Conservation (phyloP, 92 coral and sea anemone genomes). For the Umimayanthus chanpuru region DNA sequence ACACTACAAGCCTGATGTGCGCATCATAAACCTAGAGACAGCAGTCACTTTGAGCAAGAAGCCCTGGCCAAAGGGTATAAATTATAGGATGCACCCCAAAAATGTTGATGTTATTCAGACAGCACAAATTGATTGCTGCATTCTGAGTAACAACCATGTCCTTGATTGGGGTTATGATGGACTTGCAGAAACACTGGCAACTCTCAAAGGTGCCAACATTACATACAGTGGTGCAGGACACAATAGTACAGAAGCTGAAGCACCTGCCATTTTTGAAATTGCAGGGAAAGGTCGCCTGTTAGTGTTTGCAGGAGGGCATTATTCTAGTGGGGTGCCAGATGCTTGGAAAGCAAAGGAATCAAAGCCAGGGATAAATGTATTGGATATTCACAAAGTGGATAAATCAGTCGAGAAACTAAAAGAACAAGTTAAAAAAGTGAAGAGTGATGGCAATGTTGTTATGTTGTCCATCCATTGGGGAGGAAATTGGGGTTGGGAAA, state of each 20-base stretch:
- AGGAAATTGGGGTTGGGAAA: slow-evolving; percentile 89
- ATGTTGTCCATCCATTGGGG: slow-evolving; percentile 87
- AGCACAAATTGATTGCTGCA: slow-evolving; percentile 78
- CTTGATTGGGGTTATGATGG: slow-evolving; percentile 90
- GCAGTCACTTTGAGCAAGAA: slow-evolving; percentile 74
- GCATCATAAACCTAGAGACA: slow-evolving; percentile 83
- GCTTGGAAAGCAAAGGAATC: slow-evolving; percentile 65
- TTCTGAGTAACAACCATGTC: slow-evolving; percentile 81
- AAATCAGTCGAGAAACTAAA: slow-evolving; percentile 52
- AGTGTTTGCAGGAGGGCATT: slow-evolving; percentile 81
- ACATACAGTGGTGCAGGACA: slow-evolving; percentile 79
- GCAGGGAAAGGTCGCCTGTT: slow-evolving; percentile 62
- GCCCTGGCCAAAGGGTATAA: slow-evolving; percentile 91
- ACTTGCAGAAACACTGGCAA: slow-evolving; percentile 65
- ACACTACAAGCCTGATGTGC: slow-evolving; percentile 71
- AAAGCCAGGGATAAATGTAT: slow-evolving; percentile 72
- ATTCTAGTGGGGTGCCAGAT: slow-evolving; percentile 84
- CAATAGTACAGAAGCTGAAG: slow-evolving; percentile 56
- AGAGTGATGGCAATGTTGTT: slow-evolving; percentile 66
- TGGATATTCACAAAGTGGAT: slow-evolving; percentile 59
- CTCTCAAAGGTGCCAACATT: slow-evolving; percentile 61
- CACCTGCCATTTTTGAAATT: slow-evolving; percentile 76
- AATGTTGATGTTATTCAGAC: slow-evolving; percentile 77
- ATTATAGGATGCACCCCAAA: slow-evolving; percentile 86
- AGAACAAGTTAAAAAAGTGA: slow-evolving; percentile 54